Evolutionary conservation across 2,113 vertebrate genomes (phyloP).

Genomic region (Sula dactylatra): DNA sequence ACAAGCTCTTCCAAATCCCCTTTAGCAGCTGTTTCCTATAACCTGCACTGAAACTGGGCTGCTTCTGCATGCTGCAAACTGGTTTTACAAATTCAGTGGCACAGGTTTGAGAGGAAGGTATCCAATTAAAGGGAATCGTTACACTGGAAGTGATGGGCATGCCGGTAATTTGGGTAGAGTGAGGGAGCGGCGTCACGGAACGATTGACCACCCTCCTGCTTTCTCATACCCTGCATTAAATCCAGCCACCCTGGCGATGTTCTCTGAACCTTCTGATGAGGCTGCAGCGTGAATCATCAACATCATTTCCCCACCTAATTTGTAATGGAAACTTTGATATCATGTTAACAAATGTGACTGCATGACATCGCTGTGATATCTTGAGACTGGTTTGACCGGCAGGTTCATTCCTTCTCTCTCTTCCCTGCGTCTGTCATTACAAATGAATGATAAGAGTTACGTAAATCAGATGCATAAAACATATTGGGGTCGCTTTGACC

Average conservation of each 20-base stretch:
- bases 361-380: background rate
- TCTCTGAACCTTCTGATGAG: background rate
- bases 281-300: background rate
- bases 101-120: background rate
- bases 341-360: background rate
- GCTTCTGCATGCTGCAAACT: background rate
- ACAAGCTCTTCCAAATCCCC: background rate
- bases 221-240: background rate
- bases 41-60: background rate
- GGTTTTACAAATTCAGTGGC: background rate
- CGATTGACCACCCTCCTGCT: background rate
- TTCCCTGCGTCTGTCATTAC: background rate
- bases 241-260: background rate
- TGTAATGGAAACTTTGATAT: background rate
- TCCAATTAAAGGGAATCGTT: background rate
- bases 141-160: background rate
- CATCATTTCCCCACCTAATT: background rate
- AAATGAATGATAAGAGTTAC: background rate
- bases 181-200: fast-evolving
- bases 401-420: background rate
- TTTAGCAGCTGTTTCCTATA: background rate
- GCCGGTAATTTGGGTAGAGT: background rate
- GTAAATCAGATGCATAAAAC: background rate
- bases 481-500: background rate
- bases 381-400: background rate